Base-by-base conservation (phyloP, 2,113 vertebrate species). In the Chaenocephalus aceratus region DNA sequence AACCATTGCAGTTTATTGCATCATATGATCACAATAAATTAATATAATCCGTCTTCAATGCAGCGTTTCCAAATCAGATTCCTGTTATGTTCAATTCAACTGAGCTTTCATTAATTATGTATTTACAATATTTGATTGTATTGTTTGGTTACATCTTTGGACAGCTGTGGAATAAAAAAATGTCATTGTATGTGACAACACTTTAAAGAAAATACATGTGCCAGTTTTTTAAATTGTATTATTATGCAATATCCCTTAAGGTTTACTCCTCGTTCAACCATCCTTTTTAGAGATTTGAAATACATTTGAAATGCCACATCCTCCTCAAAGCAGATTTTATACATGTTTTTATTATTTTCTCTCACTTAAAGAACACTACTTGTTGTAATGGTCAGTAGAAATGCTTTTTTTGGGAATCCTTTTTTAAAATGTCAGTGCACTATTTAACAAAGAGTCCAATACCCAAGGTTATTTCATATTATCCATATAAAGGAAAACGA, bases 151-250 rank as follows among this genome's bases (percentile, higher is more conserved):
- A 44, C 14, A 26, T 6, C 41, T 34, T 34, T 9, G 21, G 10
- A 62, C 16, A 45, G 3, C 2, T 59, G n/a, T 54, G 45, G 14
- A 61, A 61, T 61, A n/a, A 49, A 14, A 34, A 11, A 0, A 13
- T 44, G 15, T 74, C 21, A 52, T 9, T 45, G 36, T 56, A 12
- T 56, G 21, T 49, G 15, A 59, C 48, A 23, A 34, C 1, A 3
- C 10, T 21, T 6, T 0, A 3, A 53, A 18, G 10, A 21, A 53
- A 5, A 16, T 18, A 26, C 7, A 30, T 21, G 48, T n/a, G 15
- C 0, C 0, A 0, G 12, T 12, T 23, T 57, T 7, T 60, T 34
- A 0, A 0, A 41, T 41, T 7, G 1, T 41, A 41, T 58, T 3
- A 18, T 10, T 26, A 58, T 48, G 21, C 41, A 48, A 30, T 21